Percentiles rank a stretch among this genome's conserved stretches.
These are phyloP conservation scores for Podotricha telesiphe DNA, from an alignment of 2,888 invertebrate species.

Conservation along the genomic window DNA sequence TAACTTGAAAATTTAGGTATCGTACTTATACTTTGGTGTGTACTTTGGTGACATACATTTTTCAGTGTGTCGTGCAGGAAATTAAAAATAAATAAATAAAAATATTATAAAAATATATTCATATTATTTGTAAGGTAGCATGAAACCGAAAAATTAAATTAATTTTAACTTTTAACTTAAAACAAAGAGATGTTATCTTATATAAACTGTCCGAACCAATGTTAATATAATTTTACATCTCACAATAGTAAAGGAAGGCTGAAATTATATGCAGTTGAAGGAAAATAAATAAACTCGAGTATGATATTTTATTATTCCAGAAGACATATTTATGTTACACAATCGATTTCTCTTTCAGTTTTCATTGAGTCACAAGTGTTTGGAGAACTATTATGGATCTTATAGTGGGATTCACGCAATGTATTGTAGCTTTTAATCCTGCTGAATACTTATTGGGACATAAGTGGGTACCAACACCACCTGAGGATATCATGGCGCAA, in stretches of 20 bases:
- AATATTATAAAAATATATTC: too few species aligned
- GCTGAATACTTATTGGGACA: constrained; percentile 10
- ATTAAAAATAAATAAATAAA: background rate
- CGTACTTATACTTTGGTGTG: too few species aligned
- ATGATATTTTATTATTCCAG: constrained; percentile 10
- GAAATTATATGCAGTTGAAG: constrained; percentile 11
- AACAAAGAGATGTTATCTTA: background rate
- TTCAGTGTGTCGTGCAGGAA: too few species aligned
- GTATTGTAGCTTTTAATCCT: constrained; percentile 34
- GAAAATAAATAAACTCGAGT: constrained; percentile 27
- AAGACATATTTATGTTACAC: constrained; percentile 30
- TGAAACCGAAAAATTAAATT: background rate
- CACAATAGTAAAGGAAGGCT: constrained; percentile 8
- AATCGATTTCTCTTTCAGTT: constrained; percentile 28
- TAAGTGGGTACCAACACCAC: too few species aligned
- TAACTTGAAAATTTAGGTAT: too few species aligned
- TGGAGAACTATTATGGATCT: constrained; percentile 29
- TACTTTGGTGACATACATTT: too few species aligned
- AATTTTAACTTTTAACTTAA: background rate
- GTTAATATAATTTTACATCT: constrained; percentile 21
- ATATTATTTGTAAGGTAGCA: too few species aligned
- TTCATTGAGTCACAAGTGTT: constrained; percentile 28
- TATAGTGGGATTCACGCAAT: constrained; percentile 32
- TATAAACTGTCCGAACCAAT: constrained; percentile 7
- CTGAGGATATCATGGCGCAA: too few species aligned